Percentiles rank a stretch among this genome's conserved stretches.
Conservation (phyloP, 2,888 invertebrate genomes). For the Drosophila anomalata region DNA sequence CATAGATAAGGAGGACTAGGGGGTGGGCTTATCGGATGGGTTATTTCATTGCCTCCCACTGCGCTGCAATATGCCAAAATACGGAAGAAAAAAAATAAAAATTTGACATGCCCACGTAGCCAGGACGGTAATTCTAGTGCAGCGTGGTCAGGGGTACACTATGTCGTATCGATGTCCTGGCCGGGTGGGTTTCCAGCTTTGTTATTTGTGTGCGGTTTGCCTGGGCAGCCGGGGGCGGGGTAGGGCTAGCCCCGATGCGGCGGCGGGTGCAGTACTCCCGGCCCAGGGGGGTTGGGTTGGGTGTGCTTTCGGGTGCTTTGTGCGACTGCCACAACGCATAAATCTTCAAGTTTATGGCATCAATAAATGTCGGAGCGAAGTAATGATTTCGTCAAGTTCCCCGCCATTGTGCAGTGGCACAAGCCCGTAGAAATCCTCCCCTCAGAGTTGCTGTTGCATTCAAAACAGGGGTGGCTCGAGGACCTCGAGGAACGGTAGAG, state of each 20-base stretch:
- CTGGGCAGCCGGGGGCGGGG: not conserved
- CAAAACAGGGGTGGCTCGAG: conserved; percentile 27
- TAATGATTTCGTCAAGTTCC: conserved; percentile 80
- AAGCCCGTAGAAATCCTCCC: conserved; percentile 44
- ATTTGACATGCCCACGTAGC: conserved; percentile 73
- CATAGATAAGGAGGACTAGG: conserved; percentile 25
- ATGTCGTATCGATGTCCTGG: conserved; percentile 54
- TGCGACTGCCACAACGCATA: conserved; percentile 71
- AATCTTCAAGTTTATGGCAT: conserved; percentile 84
- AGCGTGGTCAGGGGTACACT: conserved; percentile 15
- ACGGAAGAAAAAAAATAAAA: conserved; percentile 40
- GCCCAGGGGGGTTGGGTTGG: conserved; percentile 35
- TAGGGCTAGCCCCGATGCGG: conserved; percentile 10
- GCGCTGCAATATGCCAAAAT: conserved; percentile 73
- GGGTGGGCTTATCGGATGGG: conserved; percentile 25
- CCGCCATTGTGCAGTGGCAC: conserved; percentile 58
- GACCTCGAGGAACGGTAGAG: not conserved
- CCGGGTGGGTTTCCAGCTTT: conserved; percentile 57
- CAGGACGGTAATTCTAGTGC: conserved; percentile 14
- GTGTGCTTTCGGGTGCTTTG: conserved; percentile 32
- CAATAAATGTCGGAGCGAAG: conserved; percentile 83
- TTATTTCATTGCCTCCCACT: conserved; percentile 51
- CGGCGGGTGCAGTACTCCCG: conserved; percentile 44
- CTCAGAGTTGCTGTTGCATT: conserved; percentile 36
- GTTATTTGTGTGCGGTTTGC: conserved; percentile 32